Base-by-base conservation (phyloP, 2,888 invertebrate species). In the Ypsolopha sequella region DNA sequence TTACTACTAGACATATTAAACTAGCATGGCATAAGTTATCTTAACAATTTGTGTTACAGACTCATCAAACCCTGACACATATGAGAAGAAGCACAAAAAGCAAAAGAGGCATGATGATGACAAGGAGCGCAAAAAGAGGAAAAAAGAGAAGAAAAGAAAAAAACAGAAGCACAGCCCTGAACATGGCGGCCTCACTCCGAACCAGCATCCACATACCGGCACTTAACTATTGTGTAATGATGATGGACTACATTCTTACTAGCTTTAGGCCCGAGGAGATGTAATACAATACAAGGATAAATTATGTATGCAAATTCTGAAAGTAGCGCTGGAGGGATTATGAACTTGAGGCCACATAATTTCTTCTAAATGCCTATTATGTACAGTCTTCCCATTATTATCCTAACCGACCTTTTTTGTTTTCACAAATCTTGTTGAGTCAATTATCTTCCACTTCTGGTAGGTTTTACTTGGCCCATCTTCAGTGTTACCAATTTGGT, bases 71-170 rank as follows among this genome's bases (percentile, higher is more conserved):
- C 90, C 92, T 53, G 95, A 96, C 71, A 93, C 95, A 13, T 96
- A 96, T 65, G 97, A 97, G 70, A 97, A 96, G 89, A 97, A 97
- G 73, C 96, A 96, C 76, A 97, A 96, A 88, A 97, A 96, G 73
- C 95, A 96, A 68, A 96, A 96, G 73, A 88, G 96, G 39, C 96
- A 96, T 63, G 96, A 97, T 62, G 97, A 97, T 60, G 96, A 97
- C 63, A 96, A 96, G 67, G 96, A 97, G 67, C 89, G 96, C 38
- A 96, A 95, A 81, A 97, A 96, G 75, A 88, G 96, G 66, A 97
- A 96, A 91, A 97, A 97, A 84, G 96, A 97, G 70, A 97, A 97
- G 80, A 97, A 97, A 66, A 89, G 96, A 62, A 97, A 97, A 90
- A 97, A 97, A 76, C 95, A 96, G 66, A 95, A 95, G 67, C 96